Evolutionary conservation across 2,113 vertebrate genomes (phyloP), one percentile per base, ranked within the genome.

Genomic region (Cepphus grylle): DNA sequence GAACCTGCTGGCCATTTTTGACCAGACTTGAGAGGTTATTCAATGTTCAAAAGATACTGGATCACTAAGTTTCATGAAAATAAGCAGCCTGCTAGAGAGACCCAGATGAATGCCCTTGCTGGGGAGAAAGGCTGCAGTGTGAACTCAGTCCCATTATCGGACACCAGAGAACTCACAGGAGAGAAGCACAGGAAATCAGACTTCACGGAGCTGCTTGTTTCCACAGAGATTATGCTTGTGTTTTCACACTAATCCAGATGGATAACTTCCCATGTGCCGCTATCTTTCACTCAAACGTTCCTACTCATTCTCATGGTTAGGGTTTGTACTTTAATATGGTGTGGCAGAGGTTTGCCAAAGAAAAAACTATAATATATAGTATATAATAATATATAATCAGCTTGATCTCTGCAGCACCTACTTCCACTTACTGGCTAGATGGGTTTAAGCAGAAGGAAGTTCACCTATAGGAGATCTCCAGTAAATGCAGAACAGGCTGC

Each of bases 201-300:
- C 91, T 91, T 95, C 94, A 88, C 1, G 53, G 96, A 83, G 87
- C 81, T 96, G 93, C 87, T 90, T 87, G 78, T 95, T 97, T 96
- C 87, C 92, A 65, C 94, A 91, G 94, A 76, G 91, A 88, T 95
- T 91, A 91, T 61, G 43, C 71, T 89, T 70, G 77, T 94, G 86
- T 96, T 96, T 96, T 97, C 86, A 63, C 93, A 71, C 93, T 96
- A 93, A 96, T 96, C 88, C 93, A 94, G 94, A 96, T 94, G 91
- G 95, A 94, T 96, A 81, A 83, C 56, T 90, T 91, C 52, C 85
- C 92, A 94, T 94, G 92, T 95, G 96, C 92, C 93, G 93, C 92
- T 94, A 80, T 96, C 92, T 93, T 95, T 96, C 96, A 94, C 88
- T 95, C 71, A 77, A 82, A 80, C 1, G 21, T 76, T 94, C 66